Percentiles rank a stretch among this genome's conserved stretches.
These are phyloP conservation scores for Sebastes reedi DNA, from an alignment of 2,797 vertebrate genomes.

Conservation along the genomic window DNA sequence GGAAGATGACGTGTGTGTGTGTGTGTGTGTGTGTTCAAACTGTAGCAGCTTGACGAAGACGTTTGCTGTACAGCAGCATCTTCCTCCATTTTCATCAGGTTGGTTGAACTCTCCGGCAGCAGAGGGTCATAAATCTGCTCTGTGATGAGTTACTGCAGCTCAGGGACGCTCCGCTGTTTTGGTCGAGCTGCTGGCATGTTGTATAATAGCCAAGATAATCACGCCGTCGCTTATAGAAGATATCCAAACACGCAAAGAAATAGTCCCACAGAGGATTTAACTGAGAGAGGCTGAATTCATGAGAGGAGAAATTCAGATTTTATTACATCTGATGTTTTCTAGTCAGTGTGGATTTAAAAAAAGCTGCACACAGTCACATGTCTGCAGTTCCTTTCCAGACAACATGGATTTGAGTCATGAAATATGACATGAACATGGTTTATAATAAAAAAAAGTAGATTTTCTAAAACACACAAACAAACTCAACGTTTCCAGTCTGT, in stretches of 20 bases:
- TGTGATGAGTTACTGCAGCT: slow-evolving; percentile 50
- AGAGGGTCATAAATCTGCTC: slow-evolving; percentile 43
- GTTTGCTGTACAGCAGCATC: neutral
- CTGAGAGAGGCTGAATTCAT: slow-evolving; percentile 5
- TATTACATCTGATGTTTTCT: neutral
- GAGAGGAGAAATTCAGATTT: neutral
- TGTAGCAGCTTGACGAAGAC: neutral
- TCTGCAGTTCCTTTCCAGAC: no score
- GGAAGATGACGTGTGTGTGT: neutral
- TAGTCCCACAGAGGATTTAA: slow-evolving; percentile 29
- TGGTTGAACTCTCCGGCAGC: neutral
- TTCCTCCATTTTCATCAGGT: neutral
- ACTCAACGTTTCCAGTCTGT: neutral
- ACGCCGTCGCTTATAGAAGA: slow-evolving; percentile 43
- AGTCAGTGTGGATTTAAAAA: neutral
- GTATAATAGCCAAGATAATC: slow-evolving; percentile 46
- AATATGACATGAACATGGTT: neutral
- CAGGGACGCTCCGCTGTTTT: slow-evolving; percentile 37
- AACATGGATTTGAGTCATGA: neutral
- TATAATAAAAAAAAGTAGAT: no score
- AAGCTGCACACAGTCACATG: neutral
- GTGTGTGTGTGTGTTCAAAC: neutral
- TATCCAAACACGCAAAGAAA: slow-evolving; percentile 39
- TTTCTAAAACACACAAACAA: no score
- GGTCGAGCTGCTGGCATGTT: slow-evolving; percentile 18